Evolutionary conservation across 2,113 vertebrate species (phyloP), one percentile per base, ranked within the genome.

Genomic region (Opisthocomus hoazin): DNA sequence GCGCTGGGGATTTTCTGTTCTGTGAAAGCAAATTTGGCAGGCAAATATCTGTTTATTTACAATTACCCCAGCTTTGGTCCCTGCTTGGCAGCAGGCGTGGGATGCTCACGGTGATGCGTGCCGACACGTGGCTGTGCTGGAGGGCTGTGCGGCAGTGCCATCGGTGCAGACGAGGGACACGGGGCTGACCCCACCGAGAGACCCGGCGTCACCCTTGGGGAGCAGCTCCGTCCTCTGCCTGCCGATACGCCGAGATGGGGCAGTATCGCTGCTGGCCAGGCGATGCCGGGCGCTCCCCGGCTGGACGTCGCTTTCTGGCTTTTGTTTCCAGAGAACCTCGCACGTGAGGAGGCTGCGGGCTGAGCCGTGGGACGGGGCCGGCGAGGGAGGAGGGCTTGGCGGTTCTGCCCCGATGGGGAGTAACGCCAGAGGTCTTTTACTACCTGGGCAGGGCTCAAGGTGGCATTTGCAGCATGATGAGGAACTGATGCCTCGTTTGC

Each of bases 271-370:
- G 83, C 57, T 43, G 46, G 46, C 24, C 57, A 29, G 54, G 63
- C 2, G 0, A 13, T 39, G 43, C 76, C 0, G 0, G 21, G 14
- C 0, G 0, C 60, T 50, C 41, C 54, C 48, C 0, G 2, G 12
- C 41, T 74, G 30, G 13, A 27, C 13, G 6, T 16, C 1, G 0
- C n/a, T 41, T 27, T 29, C 30, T 51, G 75, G 14, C 26, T 86
- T 73, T 70, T 0, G 0, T 26, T 95, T 85, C 80, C 76, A 15
- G 39, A 89, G 37, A 84, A 37, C 9, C 36, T 56, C 4, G 0
- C n/a, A 7, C 10, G 48, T 3, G 4, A 83, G 15, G 75, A 68
- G 34, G 57, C 53, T 54, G 56, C 0, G 0, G 43, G 73, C 43
- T 87, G 87, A 77, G 48, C 51, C 4, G 3, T 53, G 45, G 43